Evolutionary conservation across 1,140 invertebrate species (phyloP), one percentile per base, ranked within the genome.

Genomic region (Camponotus pennsylvanicus): DNA sequence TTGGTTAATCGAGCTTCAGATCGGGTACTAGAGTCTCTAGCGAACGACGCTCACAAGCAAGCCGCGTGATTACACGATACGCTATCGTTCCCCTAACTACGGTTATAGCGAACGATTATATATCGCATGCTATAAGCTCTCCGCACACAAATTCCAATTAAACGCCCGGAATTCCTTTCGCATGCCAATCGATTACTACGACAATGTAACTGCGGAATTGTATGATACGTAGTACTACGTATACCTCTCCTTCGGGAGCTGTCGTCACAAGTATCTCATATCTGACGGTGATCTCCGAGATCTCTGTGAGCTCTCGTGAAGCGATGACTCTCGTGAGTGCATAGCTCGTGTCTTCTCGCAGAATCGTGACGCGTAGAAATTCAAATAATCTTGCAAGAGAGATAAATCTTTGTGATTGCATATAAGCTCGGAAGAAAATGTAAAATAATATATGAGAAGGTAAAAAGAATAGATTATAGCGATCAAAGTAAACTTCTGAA

Each of bases 111-210:
- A 40, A 45, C 55, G 55, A 61, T 40, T 70, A 61, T 59, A 75
- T 40, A 61, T 52, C 32, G 42, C 55, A 15, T 27, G 9, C n/a
- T 57, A 52, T 57, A 40, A 8, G 45, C 32, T 9, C 40, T 63
- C 70, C 37, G 27, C 55, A 37, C 55, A 73, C 69, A 83, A 75
- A 82, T 82, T 73, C 79, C 79, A 82, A 82, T 82, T 82, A 82
- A 82, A 82, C 67, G 67, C 18, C 40, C 40, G 79, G 79, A 73
- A 82, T 82, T 82, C 79, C 79, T 82, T 82, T 73, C 69, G 79
- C 79, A 13, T 82, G 79, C 79, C 79, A 59, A 82, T 82, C 67
- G 79, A 82, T 73, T 82, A 71, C 52, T 55, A 55, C 55, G 79
- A 21, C 40, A 45, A 73, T 73, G 40, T 71, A 34, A 82, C 52